Percentiles rank a stretch among this genome's conserved stretches.
These are phyloP conservation scores for Leucophenga montana DNA, from an alignment of 2,888 invertebrate species.

Conservation along the genomic window DNA sequence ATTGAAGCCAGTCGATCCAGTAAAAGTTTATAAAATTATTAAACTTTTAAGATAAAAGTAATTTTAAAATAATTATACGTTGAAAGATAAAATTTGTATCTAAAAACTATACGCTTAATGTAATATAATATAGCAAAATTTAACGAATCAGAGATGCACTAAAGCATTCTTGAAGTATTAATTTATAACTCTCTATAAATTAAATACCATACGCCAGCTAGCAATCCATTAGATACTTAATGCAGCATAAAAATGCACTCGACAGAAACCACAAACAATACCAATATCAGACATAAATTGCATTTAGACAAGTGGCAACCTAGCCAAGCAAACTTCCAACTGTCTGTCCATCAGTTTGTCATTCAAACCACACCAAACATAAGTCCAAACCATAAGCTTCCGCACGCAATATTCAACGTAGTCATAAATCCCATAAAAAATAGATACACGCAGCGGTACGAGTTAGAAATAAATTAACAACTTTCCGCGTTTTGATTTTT, in stretches of 20 bases:
- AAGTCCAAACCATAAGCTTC: constrained; percentile 8
- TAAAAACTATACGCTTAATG: not conserved
- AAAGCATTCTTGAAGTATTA: not conserved
- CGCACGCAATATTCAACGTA: not conserved
- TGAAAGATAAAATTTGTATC: not conserved
- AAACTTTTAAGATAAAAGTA: too few species aligned
- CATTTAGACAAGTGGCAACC: not conserved
- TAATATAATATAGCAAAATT: not conserved
- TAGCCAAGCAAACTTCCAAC: not conserved
- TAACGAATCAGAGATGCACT: not conserved
- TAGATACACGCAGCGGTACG: not conserved
- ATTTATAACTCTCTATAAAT: not conserved
- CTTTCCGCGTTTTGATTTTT: constrained; percentile 19
- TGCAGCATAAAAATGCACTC: too few species aligned
- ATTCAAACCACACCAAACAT: not conserved
- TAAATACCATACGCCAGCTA: not conserved
- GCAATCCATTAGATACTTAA: not conserved
- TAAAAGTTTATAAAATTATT: too few species aligned
- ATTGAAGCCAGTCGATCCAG: too few species aligned
- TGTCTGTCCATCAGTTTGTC: not conserved
- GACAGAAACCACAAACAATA: too few species aligned
- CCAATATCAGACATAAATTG: too few species aligned
- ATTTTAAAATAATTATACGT: too few species aligned
- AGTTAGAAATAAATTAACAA: constrained; percentile 17
- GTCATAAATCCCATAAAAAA: not conserved